These are phyloP conservation scores for Synergus umbraculus DNA, from an alignment of 2,888 invertebrate species.

Conservation along the genomic window DNA sequence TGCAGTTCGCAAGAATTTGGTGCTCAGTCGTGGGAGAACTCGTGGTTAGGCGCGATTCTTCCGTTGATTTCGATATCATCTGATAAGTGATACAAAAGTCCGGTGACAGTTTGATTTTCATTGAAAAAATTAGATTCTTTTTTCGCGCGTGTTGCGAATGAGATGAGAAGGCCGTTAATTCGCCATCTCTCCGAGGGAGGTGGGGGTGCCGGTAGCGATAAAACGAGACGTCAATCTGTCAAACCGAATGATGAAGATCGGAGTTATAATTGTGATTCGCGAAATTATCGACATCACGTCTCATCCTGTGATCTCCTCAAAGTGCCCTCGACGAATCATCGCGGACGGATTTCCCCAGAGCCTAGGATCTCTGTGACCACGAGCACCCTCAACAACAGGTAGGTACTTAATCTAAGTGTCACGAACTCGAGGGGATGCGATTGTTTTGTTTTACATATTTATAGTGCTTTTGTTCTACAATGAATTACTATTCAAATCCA, in stretches of 20 bases:
- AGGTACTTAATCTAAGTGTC: slow-evolving; percentile 51
- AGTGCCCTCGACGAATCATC: slow-evolving; percentile 67
- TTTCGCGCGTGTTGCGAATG: slow-evolving; percentile 32
- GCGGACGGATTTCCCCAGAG: slow-evolving; percentile 64
- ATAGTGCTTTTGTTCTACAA: slow-evolving; percentile 4
- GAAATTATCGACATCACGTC: slow-evolving; percentile 72
- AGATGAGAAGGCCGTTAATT: slow-evolving; percentile 74
- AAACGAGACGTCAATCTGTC: slow-evolving; percentile 61
- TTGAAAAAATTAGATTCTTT: background rate
- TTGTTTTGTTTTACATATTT: slow-evolving; percentile 8
- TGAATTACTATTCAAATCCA: background rate
- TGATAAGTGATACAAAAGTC: slow-evolving; percentile 14
- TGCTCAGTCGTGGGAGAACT: slow-evolving; percentile 64
- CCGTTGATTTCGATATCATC: slow-evolving; percentile 17
- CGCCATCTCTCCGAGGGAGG: slow-evolving; percentile 75
- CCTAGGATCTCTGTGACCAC: slow-evolving; percentile 59
- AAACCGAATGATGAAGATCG: slow-evolving; percentile 63
- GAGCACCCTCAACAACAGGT: slow-evolving; percentile 69
- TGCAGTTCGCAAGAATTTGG: slow-evolving; percentile 51
- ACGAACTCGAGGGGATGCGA: slow-evolving; percentile 42
- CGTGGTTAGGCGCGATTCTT: slow-evolving; percentile 53
- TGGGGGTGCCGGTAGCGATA: slow-evolving; percentile 61
- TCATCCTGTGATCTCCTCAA: slow-evolving; percentile 73
- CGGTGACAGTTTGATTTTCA: background rate
- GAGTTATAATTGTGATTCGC: slow-evolving; percentile 65